Percentiles rank a stretch among this genome's conserved stretches.
phyloP scores from a whole-genome alignment of 2,888 invertebrate genomes.

The Clistopyga incitator region DNA sequence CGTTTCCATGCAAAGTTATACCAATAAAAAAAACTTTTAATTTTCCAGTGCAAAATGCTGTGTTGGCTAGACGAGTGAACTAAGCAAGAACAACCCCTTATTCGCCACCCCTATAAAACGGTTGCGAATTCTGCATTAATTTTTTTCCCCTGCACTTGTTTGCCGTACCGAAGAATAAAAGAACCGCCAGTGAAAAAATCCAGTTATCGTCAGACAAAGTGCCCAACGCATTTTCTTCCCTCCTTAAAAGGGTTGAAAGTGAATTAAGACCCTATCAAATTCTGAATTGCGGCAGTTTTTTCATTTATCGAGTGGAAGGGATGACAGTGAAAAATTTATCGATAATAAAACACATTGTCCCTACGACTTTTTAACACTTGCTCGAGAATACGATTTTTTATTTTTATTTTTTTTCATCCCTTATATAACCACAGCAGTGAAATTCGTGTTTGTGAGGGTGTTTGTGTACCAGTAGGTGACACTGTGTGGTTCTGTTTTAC shows the following conservation, averaged over 20 bases:
- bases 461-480: constrained; percentile 36
- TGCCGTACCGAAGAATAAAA: background rate
- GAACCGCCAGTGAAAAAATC: background rate
- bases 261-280: background rate
- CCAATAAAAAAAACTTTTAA: background rate
- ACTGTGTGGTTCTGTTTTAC: constrained; percentile 41
- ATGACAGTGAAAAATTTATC: constrained; percentile 24
- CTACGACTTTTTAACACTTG: constrained; percentile 8
- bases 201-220: background rate
- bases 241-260: constrained; percentile 2
- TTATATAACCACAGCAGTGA: constrained; percentile 19
- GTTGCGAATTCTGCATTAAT: background rate
- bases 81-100: background rate
- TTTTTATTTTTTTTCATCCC: constrained; percentile 15
- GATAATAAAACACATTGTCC: background rate
- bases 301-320: background rate
- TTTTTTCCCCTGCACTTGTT: background rate
- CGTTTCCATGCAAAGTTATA: no score
- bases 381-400: background rate
- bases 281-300: constrained; percentile 6
- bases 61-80: no score
- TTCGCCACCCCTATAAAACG: background rate
- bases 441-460: constrained; percentile 25
- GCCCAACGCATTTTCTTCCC: background rate
- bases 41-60: background rate